Conservation (phyloP, 35 echinoderm and acorn worm genomes). For the Ophiothrix spiculata region DNA sequence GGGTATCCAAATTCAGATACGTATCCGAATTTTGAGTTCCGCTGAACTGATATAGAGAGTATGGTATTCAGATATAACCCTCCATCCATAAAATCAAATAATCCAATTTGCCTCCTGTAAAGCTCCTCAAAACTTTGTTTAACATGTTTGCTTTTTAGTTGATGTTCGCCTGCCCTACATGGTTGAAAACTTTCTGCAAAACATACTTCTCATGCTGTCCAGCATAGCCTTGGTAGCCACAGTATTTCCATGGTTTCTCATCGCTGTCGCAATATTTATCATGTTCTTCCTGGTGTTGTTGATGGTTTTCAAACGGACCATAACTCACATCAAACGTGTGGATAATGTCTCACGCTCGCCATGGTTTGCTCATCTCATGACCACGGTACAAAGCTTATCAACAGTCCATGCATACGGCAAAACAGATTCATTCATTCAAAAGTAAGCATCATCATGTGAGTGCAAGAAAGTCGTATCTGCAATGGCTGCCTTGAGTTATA, state of each 20-base stretch:
- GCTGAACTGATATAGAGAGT: no score
- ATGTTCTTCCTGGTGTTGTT: conserved; percentile 29
- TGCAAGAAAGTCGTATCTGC: no score
- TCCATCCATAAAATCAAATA: not conserved
- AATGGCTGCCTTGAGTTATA: no score
- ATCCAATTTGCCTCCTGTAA: not conserved
- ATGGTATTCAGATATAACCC: no score
- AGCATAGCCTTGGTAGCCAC: conserved; percentile 22
- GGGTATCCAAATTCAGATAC: no score
- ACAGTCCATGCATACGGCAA: conserved; percentile 69
- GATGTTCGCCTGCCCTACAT: conserved; percentile 20
- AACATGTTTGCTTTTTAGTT: conserved; percentile 7
- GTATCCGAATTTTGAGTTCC: no score
- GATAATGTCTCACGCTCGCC: conserved; percentile 49
- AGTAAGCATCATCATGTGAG: no score
- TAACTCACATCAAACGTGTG: conserved; percentile 53
- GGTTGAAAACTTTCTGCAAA: conserved; percentile 39
- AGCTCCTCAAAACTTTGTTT: not conserved
- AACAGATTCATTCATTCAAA: conserved; percentile 52
- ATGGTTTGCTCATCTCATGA: conserved; percentile 45
- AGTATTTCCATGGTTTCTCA: conserved; percentile 43
- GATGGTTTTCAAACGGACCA: conserved; percentile 43
- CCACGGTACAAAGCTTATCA: conserved; percentile 58
- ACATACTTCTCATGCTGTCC: conserved; percentile 29
- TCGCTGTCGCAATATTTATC: conserved; percentile 28